These are phyloP conservation scores for Apodemia duryi DNA, from an alignment of 2,888 invertebrate genomes.

Conservation along the genomic window DNA sequence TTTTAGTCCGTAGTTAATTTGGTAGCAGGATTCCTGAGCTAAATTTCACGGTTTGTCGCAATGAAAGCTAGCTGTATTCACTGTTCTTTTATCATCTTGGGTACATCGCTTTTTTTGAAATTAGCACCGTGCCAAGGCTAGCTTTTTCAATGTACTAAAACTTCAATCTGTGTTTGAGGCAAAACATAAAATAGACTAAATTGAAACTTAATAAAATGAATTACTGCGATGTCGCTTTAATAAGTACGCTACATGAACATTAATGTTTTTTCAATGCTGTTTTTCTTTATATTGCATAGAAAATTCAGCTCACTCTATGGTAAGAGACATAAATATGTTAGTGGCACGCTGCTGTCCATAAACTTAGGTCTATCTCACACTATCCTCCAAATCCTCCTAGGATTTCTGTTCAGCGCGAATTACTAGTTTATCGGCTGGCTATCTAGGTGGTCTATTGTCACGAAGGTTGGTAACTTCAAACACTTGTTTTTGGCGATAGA, in stretches of 20 bases:
- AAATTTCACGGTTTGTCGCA: conserved; percentile 50
- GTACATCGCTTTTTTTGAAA: conserved; percentile 15
- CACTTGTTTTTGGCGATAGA: background rate
- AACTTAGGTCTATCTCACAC: no score
- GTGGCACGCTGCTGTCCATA: no score
- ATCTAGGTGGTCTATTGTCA: background rate
- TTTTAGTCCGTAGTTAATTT: conserved; percentile 31
- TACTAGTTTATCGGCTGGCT: background rate
- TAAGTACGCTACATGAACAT: no score
- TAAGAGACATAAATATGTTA: no score
- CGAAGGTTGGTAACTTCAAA: no score
- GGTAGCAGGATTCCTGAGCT: conserved; percentile 44
- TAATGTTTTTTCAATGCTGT: no score
- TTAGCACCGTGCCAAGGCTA: conserved; percentile 15
- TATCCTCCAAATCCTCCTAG: no score
- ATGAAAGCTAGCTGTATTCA: conserved; percentile 45
- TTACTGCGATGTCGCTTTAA: no score
- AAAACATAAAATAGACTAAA: conserved; percentile 20
- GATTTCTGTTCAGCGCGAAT: background rate
- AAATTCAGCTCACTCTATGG: no score
- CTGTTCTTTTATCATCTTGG: conserved; percentile 41
- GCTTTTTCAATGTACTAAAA: conserved; percentile 2
- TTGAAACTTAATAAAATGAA: conserved; percentile 41
- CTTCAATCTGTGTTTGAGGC: background rate
- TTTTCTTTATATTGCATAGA: no score